Conservation (phyloP, 2,888 invertebrate genomes). For the Microchrysa polita region DNA sequence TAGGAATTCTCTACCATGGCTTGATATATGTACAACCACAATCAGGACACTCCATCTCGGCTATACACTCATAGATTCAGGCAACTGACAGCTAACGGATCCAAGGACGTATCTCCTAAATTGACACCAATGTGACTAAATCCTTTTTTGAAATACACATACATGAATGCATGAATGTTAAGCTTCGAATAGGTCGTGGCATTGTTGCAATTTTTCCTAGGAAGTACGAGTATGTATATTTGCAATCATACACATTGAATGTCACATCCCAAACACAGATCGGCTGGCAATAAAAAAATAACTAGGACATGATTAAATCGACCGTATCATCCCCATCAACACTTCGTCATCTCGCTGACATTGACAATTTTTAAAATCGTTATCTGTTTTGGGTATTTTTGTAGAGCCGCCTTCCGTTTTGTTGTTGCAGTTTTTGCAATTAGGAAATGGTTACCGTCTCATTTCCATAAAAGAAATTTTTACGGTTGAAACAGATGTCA, state of each 20-base stretch:
- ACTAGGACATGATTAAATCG: too few species aligned
- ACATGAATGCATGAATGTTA: too few species aligned
- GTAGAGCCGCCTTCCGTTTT: too few species aligned
- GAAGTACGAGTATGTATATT: too few species aligned
- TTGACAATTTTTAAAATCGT: constrained; percentile 13
- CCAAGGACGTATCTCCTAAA: constrained; percentile 14
- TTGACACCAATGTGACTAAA: constrained; percentile 17
- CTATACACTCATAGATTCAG: not conserved
- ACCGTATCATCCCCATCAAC: not conserved
- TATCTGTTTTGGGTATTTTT: too few species aligned
- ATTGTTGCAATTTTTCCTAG: too few species aligned
- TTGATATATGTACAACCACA: not conserved
- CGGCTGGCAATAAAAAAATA: too few species aligned
- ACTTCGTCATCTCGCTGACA: not conserved
- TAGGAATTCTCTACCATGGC: too few species aligned
- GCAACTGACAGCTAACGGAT: not conserved
- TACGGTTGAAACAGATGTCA: constrained; percentile 14
- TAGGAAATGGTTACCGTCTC: not conserved
- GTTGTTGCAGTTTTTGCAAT: too few species aligned
- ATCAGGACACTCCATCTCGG: not conserved
- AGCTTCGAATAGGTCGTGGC: too few species aligned
- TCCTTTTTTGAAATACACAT: not conserved
- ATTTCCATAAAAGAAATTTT: not conserved
- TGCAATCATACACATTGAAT: too few species aligned
- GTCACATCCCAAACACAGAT: too few species aligned